Evolutionary conservation across 2,888 invertebrate genomes (phyloP).

Genomic region (Rotaria macrura): DNA sequence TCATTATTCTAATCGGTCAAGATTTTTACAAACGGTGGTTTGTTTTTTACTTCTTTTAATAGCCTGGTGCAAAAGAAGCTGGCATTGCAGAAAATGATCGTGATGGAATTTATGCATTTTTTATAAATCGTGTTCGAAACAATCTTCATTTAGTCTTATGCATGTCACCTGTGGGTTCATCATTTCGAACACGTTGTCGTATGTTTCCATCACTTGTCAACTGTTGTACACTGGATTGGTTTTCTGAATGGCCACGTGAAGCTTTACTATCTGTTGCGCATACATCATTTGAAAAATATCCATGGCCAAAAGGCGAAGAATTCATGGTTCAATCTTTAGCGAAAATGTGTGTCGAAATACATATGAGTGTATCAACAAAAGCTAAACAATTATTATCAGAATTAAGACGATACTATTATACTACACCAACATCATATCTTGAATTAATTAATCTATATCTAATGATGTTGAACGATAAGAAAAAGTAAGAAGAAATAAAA

Average conservation of each 20-base stretch:
- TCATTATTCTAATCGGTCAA: too few species aligned
- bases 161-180: slow-evolving; percentile 79
- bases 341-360: slow-evolving; percentile 63
- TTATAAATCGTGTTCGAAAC: slow-evolving; percentile 66
- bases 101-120: slow-evolving; percentile 72
- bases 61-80: slow-evolving; percentile 59
- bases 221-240: slow-evolving; percentile 51
- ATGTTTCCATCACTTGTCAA: slow-evolving; percentile 52
- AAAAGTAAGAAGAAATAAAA: slow-evolving; percentile 57
- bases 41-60: background rate
- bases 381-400: slow-evolving; percentile 67
- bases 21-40: too few species aligned
- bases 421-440: slow-evolving; percentile 78
- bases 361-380: slow-evolving; percentile 67
- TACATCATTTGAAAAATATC: slow-evolving; percentile 59
- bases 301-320: slow-evolving; percentile 35
- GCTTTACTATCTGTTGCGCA: slow-evolving; percentile 69
- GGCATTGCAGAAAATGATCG: slow-evolving; percentile 61
- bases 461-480: slow-evolving; percentile 60
- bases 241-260: slow-evolving; percentile 74
- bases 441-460: slow-evolving; percentile 71
- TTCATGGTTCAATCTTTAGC: slow-evolving; percentile 52
- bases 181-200: slow-evolving; percentile 60
- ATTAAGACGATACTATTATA: slow-evolving; percentile 74
- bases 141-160: slow-evolving; percentile 75